phyloP scores from a whole-genome alignment of 1,140 invertebrate genomes.

The Hestina assimilis region DNA sequence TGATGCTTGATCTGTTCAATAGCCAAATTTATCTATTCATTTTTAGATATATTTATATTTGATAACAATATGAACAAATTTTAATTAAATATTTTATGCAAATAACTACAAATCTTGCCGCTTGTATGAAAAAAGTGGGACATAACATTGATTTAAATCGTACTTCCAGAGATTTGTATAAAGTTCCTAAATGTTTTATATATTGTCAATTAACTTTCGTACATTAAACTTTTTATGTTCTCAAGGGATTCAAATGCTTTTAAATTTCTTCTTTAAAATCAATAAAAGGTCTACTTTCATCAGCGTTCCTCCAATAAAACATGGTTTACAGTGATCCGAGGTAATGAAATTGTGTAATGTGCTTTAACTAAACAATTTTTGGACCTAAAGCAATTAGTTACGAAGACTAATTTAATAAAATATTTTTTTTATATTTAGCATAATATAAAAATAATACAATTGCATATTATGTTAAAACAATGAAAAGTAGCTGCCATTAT shows the following conservation, averaged over 20 bases:
- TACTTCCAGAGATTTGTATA: too few relatives aligned
- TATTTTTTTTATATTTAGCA: too few relatives aligned
- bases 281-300: conserved; percentile 73
- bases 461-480: too few relatives aligned
- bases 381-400: not conserved
- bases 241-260: conserved; percentile 65
- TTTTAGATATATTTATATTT: too few relatives aligned
- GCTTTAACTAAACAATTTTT: not conserved
- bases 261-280: conserved; percentile 67
- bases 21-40: too few relatives aligned
- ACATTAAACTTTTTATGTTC: conserved; percentile 50
- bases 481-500: too few relatives aligned
- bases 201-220: conserved; percentile 30
- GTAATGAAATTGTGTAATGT: conserved; percentile 63
- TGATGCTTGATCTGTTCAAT: too few relatives aligned
- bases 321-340: conserved; percentile 65
- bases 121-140: too few relatives aligned
- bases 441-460: too few relatives aligned
- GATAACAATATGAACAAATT: too few relatives aligned
- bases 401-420: not conserved
- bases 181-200: conserved; percentile 6
- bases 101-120: too few relatives aligned
- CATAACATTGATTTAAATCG: not conserved
- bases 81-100: too few relatives aligned
- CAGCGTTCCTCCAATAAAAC: conserved; percentile 68